phyloP scores from a whole-genome alignment of 2,113 vertebrate genomes.

The Aramus guarauna region DNA sequence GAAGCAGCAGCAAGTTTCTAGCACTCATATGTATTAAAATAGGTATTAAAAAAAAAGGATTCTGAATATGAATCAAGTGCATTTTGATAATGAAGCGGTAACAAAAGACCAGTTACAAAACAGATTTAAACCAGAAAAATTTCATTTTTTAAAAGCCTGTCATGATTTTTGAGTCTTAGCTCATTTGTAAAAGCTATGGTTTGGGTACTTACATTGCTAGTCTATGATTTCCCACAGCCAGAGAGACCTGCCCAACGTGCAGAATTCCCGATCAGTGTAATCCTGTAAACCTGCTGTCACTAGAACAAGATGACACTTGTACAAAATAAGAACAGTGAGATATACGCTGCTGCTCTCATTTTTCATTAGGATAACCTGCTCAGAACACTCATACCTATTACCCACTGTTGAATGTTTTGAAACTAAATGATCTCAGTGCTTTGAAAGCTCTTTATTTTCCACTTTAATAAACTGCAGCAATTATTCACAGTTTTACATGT shows the following conservation, averaged over 20 bases:
- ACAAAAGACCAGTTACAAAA: not conserved
- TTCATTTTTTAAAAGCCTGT: not conserved
- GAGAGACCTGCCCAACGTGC: not conserved
- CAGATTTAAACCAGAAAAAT: not conserved
- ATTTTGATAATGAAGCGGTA: not conserved
- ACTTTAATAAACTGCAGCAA: slow-evolving; percentile 30
- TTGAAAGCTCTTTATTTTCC: slow-evolving; percentile 6
- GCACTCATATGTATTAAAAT: too few relatives aligned
- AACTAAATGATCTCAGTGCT: not conserved
- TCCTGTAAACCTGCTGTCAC: not conserved
- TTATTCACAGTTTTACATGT: slow-evolving; percentile 21
- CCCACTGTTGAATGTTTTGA: not conserved
- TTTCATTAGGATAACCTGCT: slow-evolving; percentile 8
- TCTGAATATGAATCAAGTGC: not conserved
- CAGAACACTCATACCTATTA: not conserved
- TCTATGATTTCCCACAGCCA: not conserved
- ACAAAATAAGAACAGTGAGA: not conserved
- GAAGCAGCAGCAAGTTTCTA: not conserved
- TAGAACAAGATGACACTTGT: not conserved
- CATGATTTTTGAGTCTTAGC: not conserved
- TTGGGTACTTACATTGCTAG: not conserved
- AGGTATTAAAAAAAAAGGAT: too few relatives aligned
- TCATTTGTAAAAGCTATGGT: not conserved
- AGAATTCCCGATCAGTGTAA: not conserved
- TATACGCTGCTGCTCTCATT: not conserved